phyloP scores from a whole-genome alignment of 2,888 invertebrate genomes.

The Metopia argyrocephala region DNA sequence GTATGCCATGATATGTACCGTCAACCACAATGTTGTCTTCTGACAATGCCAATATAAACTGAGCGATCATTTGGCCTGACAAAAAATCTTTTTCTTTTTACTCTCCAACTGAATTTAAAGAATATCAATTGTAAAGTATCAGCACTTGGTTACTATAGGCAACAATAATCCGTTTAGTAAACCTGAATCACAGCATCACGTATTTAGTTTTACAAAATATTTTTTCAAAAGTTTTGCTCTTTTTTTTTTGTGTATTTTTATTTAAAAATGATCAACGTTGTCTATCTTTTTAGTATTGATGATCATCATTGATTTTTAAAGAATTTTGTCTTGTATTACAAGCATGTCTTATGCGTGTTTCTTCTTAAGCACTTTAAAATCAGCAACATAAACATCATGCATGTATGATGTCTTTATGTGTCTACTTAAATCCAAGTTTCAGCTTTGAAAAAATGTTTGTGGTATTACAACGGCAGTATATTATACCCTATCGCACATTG shows the following conservation, averaged over 20 bases:
- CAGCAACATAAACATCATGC: slow-evolving; percentile 10
- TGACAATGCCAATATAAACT: neutral
- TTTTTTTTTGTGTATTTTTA: neutral
- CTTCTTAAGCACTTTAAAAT: slow-evolving; percentile 66
- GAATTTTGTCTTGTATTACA: slow-evolving; percentile 53
- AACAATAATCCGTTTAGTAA: no score
- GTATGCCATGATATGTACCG: slow-evolving; percentile 22
- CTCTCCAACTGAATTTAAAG: neutral
- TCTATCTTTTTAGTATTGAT: slow-evolving; percentile 16
- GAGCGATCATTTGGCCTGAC: neutral
- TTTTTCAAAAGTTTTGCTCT: neutral
- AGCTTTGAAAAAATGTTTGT: no score
- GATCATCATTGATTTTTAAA: slow-evolving; percentile 54
- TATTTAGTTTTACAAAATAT: slow-evolving; percentile 46
- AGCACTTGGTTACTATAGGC: no score
- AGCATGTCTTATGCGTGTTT: slow-evolving; percentile 74
- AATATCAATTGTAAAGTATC: neutral
- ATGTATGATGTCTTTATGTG: no score
- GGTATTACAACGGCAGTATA: no score
- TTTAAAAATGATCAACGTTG: slow-evolving; percentile 46
- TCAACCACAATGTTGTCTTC: slow-evolving; percentile 7
- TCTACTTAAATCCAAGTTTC: no score
- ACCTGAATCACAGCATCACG: slow-evolving; percentile 51
- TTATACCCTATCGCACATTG: no score
- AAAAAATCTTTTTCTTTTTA: neutral